Conservation (phyloP, 2,888 invertebrate species). For the Eueremaeus valkanovi region DNA sequence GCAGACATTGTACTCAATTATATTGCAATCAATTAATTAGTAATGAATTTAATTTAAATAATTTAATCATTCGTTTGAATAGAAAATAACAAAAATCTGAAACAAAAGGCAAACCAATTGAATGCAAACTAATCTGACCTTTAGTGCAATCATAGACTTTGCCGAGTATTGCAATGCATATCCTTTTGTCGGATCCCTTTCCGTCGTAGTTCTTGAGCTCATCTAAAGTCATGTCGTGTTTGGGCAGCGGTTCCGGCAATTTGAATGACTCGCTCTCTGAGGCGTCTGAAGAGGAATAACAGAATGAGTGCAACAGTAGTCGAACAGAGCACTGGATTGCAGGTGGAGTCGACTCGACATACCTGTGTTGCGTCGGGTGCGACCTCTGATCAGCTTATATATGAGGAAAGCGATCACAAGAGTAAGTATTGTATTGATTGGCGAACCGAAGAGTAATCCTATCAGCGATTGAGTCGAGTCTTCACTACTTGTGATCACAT, state of each 20-base stretch:
- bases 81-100: neutral
- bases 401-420: conserved; percentile 66
- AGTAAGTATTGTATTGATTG: conserved; percentile 66
- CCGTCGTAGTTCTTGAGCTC: conserved; percentile 85
- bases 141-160: conserved; percentile 91
- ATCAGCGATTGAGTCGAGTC: neutral
- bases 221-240: conserved; percentile 78
- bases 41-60: too few species aligned
- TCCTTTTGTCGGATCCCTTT: conserved; percentile 72
- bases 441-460: conserved; percentile 50
- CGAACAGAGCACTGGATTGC: too few species aligned
- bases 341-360: too few species aligned
- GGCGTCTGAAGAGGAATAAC: conserved; percentile 14
- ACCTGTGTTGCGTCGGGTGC: neutral
- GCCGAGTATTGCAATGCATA: conserved; percentile 88
- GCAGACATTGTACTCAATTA: too few species aligned
- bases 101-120: neutral
- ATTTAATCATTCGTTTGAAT: too few species aligned
- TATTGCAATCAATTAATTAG: too few species aligned
- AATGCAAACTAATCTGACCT: conserved; percentile 64
- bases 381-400: conserved; percentile 65
- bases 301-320: too few species aligned
- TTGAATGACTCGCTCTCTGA: conserved; percentile 27
- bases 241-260: conserved; percentile 47
- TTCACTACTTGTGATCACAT: too few species aligned